Percentiles rank a stretch among this genome's conserved stretches.
Evolutionary conservation across 2,113 vertebrate genomes (phyloP).

Genomic region (Rhinolophus ferrumequinum): DNA sequence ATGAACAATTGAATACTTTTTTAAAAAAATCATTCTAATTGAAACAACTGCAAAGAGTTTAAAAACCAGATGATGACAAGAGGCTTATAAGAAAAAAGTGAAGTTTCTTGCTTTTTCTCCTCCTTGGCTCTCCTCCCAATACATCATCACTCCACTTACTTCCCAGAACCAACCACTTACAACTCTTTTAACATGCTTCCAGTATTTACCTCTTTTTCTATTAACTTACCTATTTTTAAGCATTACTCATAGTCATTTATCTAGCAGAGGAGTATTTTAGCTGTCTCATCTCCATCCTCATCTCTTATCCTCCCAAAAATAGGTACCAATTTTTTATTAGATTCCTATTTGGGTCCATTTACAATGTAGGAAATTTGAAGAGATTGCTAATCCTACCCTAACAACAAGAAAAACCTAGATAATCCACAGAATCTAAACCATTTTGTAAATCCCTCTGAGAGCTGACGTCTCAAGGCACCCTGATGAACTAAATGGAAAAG

Average conservation of each 20-base stretch:
- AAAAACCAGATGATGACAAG: neutral
- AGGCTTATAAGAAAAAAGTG: neutral
- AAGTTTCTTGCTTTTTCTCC: neutral
- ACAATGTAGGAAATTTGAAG: neutral
- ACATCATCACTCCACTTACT: neutral
- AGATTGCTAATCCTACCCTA: neutral
- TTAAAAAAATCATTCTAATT: neutral
- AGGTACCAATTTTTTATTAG: neutral
- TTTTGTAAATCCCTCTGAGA: neutral
- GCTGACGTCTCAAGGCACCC: neutral
- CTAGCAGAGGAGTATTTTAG: neutral
- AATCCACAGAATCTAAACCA: neutral
- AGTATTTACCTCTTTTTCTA: neutral
- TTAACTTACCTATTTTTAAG: neutral
- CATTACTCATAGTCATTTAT: neutral
- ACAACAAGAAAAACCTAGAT: neutral
- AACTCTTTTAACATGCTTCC: neutral
- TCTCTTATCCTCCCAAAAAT: neutral
- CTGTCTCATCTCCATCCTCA: neutral
- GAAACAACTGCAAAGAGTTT: neutral
- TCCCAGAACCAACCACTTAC: neutral
- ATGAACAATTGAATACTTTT: neutral
- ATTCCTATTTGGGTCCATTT: neutral
- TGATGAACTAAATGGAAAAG: neutral
- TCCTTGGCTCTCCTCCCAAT: neutral